phyloP scores from a whole-genome alignment of 2,888 invertebrate genomes.

The Sphaerophoria rueppellii region DNA sequence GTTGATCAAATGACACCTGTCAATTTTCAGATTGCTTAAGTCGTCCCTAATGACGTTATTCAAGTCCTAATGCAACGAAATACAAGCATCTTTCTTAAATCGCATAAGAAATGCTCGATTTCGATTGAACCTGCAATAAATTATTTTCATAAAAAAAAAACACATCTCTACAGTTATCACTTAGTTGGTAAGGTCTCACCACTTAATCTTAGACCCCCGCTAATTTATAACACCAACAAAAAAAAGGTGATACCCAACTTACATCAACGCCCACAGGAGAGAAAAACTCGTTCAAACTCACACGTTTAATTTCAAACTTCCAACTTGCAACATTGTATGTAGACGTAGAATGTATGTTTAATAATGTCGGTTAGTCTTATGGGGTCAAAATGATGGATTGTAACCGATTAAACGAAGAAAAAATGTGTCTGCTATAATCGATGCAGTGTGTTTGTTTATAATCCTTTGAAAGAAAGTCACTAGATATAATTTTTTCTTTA shows the following conservation, averaged over 20 bases:
- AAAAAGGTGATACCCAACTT: constrained; percentile 48
- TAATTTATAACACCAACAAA: constrained; percentile 7
- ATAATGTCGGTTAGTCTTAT: constrained; percentile 6
- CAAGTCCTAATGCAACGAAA: too few relatives aligned
- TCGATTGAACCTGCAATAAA: too few relatives aligned
- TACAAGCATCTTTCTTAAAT: too few relatives aligned
- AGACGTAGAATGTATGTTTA: neutral
- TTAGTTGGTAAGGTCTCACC: neutral
- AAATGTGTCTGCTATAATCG: neutral
- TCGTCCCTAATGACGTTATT: too few relatives aligned
- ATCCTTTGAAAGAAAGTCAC: constrained; percentile 38
- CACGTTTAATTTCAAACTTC: neutral
- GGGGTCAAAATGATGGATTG: constrained; percentile 63
- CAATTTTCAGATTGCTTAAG: too few relatives aligned
- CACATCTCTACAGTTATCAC: neutral
- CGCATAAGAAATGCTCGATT: too few relatives aligned
- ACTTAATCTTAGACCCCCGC: constrained; percentile 16
- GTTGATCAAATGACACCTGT: too few relatives aligned
- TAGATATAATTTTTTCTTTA: constrained; percentile 14
- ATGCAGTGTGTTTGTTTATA: neutral
- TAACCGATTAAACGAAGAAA: constrained; percentile 54
- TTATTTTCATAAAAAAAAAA: neutral
- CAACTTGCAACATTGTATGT: constrained; percentile 31
- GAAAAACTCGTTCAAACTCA: neutral
- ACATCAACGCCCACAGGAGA: constrained; percentile 57